A percentile compares a stretch with the other conserved stretches of the same genome.
Conservation (phyloP, 2,113 vertebrate species). For the Salvelinus sp. region DNA sequence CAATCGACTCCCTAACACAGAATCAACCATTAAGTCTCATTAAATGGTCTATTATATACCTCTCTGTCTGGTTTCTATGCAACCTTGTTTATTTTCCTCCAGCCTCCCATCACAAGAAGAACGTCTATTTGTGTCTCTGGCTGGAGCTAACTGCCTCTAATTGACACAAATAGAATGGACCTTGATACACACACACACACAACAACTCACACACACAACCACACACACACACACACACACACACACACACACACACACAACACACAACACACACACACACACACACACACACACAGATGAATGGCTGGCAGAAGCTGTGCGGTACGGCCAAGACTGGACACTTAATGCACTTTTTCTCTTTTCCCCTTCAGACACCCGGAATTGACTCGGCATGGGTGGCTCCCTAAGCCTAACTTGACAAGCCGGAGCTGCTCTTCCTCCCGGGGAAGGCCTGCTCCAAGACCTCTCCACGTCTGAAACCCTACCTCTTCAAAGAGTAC, state of each 20-base stretch:
- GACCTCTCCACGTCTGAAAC: too few species aligned
- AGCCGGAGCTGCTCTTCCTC: too few species aligned
- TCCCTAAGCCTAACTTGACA: too few species aligned
- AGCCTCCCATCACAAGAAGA: background rate
- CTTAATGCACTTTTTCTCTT: too few species aligned
- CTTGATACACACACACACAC: constrained; percentile 31
- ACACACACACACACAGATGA: background rate
- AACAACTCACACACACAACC: background rate
- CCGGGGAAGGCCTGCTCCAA: too few species aligned
- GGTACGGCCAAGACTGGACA: background rate
- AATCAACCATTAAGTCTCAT: constrained; percentile 56
- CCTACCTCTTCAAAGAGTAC: too few species aligned
- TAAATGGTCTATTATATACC: constrained; percentile 54
- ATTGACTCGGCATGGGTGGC: too few species aligned
- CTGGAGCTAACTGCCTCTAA: constrained; percentile 43
- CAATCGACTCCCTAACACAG: constrained; percentile 32
- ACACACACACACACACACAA: constrained; percentile 16
- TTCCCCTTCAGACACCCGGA: too few species aligned
- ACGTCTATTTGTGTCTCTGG: constrained; percentile 10
- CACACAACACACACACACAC: constrained; percentile 4
- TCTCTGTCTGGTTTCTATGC: constrained; percentile 10
- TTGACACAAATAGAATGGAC: constrained; percentile 55
- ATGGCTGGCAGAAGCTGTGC: constrained; percentile 1
- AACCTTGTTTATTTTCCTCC: constrained; percentile 5
- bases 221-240: constrained; percentile 17